phyloP scores from a whole-genome alignment of 2,113 vertebrate genomes.

The Corythornis madagascariensis region DNA sequence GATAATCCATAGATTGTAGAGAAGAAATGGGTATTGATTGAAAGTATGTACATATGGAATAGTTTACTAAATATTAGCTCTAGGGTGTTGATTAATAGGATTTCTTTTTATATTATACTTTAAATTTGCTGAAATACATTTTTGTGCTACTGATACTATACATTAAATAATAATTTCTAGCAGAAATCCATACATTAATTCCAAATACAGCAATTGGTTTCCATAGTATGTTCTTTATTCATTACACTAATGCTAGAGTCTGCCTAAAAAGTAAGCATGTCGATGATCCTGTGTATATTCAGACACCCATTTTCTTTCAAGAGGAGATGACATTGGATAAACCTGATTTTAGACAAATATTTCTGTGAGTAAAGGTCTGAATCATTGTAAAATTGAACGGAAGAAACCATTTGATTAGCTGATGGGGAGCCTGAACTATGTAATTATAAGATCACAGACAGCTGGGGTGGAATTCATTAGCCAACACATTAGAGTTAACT shows the following conservation, averaged over 20 bases:
- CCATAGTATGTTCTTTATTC: not conserved
- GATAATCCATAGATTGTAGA: not conserved
- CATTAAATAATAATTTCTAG: constrained; percentile 17
- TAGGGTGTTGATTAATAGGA: not conserved
- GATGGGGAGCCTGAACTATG: not conserved
- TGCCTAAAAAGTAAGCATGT: not conserved
- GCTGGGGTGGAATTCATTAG: constrained; percentile 41
- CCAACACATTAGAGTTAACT: not conserved
- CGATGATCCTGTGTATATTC: not conserved
- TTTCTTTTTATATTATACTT: not conserved
- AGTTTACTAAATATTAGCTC: not conserved
- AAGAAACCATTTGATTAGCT: constrained; percentile 18
- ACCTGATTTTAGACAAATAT: not conserved
- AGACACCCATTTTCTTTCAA: not conserved
- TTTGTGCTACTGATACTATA: not conserved
- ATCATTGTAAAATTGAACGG: not conserved
- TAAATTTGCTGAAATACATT: not conserved
- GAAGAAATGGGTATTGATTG: not conserved
- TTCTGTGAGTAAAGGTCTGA: not conserved
- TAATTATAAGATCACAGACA: constrained; percentile 17
- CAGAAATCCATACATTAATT: constrained; percentile 17
- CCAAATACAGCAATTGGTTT: not conserved
- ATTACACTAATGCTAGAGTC: not conserved
- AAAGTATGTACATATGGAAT: not conserved
- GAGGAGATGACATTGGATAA: not conserved